Percentiles rank a stretch among this genome's conserved stretches.
Evolutionary conservation across 2,113 vertebrate genomes (phyloP).

Genomic region (Oriolus oriolus): DNA sequence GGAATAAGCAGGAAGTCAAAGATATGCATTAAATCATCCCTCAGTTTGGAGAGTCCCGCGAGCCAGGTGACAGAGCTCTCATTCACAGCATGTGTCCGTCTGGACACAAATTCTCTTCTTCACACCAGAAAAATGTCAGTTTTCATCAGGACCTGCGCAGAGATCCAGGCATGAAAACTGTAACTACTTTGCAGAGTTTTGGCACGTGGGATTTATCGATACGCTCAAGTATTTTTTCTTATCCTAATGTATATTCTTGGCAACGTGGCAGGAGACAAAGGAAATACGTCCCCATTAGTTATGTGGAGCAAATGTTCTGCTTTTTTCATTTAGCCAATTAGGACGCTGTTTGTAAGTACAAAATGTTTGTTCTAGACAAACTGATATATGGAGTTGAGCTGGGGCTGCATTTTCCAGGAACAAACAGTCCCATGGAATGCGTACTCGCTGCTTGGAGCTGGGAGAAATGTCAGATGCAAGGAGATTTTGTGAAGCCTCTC

Average conservation of each 20-base stretch:
- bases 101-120: background rate
- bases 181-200: background rate
- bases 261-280: background rate
- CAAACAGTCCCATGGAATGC: background rate
- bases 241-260: background rate
- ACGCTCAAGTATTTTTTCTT: background rate
- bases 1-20: background rate
- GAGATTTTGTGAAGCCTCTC: background rate
- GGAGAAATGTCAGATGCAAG: conserved; percentile 13
- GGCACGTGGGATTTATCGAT: background rate
- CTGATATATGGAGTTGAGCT: background rate
- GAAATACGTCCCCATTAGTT: background rate
- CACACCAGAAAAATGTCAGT: background rate
- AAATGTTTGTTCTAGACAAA: conserved; percentile 47
- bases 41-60: background rate
- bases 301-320: background rate
- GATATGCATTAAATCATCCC: background rate
- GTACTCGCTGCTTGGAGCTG: fast-evolving
- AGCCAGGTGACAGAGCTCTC: background rate
- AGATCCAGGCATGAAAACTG: background rate
- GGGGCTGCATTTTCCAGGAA: conserved; percentile 35
- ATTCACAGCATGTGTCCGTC: background rate
- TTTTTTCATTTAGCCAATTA: conserved; percentile 34
- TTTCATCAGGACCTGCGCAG: background rate
- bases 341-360: background rate